Percentiles rank a stretch among this genome's conserved stretches.
Evolutionary conservation across 2,113 vertebrate genomes (phyloP).

Genomic region (Hippocampus comes): DNA sequence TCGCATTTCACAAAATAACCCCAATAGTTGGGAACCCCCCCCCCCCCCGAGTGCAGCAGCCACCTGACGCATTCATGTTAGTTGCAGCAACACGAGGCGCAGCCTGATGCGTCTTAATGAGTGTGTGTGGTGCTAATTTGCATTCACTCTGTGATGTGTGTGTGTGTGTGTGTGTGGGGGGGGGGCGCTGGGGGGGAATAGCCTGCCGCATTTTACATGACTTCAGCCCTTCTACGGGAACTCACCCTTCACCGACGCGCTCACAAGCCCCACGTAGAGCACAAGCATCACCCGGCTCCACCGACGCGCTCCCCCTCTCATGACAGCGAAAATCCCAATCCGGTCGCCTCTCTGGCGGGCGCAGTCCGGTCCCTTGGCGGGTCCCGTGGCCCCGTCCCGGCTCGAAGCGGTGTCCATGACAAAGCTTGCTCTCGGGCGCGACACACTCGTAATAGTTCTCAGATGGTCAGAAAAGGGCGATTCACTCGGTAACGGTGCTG

Average conservation of each 20-base stretch:
- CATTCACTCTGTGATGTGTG: conserved; percentile 44
- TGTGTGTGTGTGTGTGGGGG: conserved; percentile 19
- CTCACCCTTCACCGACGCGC: conserved; percentile 85
- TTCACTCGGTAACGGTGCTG: conserved; percentile 78
- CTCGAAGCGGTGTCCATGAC: conserved; percentile 80
- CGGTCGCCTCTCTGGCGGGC: conserved; percentile 75
- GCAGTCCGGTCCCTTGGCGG: conserved; percentile 71
- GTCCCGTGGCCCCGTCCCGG: conserved; percentile 56
- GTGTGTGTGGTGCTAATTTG: conserved; percentile 49
- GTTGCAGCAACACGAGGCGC: conserved; percentile 24
- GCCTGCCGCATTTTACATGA: conserved; percentile 57
- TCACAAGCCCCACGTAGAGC: conserved; percentile 85
- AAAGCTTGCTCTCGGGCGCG: conserved; percentile 49
- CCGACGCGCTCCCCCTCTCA: conserved; percentile 79
- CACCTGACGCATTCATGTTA: conserved; percentile 6
- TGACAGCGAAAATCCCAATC: conserved; percentile 76
- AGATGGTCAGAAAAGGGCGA: conserved; percentile 73
- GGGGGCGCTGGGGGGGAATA: conserved; percentile 31
- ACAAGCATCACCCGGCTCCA: conserved; percentile 85
- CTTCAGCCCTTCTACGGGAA: conserved; percentile 51
- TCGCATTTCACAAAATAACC: background rate
- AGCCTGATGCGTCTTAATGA: conserved; percentile 41
- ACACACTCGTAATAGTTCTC: conserved; percentile 66
- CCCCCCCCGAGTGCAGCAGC: too few species aligned
- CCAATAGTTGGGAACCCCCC: background rate